These are phyloP conservation scores for Nemapogon koenigi DNA, from an alignment of 2,888 invertebrate genomes.

Conservation along the genomic window DNA sequence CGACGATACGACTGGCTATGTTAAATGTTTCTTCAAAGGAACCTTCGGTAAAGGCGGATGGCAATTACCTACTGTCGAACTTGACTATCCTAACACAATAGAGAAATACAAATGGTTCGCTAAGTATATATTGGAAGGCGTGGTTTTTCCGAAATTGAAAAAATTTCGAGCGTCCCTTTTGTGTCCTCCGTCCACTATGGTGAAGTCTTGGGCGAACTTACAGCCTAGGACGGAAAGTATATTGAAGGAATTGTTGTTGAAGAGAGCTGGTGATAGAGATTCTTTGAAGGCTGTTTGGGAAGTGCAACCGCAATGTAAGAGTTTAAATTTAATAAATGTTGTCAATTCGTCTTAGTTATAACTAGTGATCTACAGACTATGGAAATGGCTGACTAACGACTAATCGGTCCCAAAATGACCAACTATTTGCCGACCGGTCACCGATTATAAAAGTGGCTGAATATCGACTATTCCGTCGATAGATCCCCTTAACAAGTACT, in stretches of 20 bases:
- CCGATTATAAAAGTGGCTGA: too few species aligned
- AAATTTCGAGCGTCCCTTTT: constrained; percentile 73
- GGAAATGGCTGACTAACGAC: too few species aligned
- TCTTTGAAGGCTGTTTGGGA: constrained; percentile 71
- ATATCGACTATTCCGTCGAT: too few species aligned
- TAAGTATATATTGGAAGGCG: constrained; percentile 82
- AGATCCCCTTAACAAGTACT: too few species aligned
- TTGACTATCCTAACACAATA: constrained; percentile 73
- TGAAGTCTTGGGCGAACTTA: constrained; percentile 89
- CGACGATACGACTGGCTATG: constrained; percentile 70
- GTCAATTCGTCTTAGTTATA: too few species aligned
- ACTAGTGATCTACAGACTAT: too few species aligned
- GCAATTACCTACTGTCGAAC: constrained; percentile 77
- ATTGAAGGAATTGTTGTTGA: constrained; percentile 71
- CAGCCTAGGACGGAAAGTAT: constrained; percentile 81
- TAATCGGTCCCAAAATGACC: too few species aligned
- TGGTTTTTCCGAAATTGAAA: constrained; percentile 75
- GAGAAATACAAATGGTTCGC: constrained; percentile 82
- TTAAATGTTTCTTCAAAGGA: constrained; percentile 81
- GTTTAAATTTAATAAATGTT: too few species aligned
- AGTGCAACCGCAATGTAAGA: constrained; percentile 75
- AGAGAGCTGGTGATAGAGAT: constrained; percentile 68
- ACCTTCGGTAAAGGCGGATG: constrained; percentile 84
- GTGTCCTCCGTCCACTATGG: constrained; percentile 80
- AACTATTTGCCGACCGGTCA: too few species aligned